phyloP scores from a whole-genome alignment of 64 coral and sea anemone genomes.

The Porites lutea region DNA sequence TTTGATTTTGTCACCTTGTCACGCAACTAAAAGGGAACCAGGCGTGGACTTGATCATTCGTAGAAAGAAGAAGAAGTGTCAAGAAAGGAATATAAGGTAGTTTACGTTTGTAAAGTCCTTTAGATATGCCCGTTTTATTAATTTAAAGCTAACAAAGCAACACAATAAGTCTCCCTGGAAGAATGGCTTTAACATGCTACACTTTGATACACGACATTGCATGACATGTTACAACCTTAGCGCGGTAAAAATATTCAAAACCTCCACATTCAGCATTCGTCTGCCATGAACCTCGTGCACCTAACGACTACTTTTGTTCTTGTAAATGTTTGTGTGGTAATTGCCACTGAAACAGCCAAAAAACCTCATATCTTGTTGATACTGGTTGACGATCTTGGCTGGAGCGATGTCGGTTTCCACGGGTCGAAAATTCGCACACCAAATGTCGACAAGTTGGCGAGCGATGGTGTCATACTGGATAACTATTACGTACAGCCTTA shows the following conservation, averaged over 20 bases:
- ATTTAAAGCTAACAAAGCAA: no score
- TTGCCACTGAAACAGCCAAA: background rate
- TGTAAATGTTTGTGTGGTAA: background rate
- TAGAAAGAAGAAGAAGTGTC: no score
- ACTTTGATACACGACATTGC: no score
- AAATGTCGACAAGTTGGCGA: constrained; percentile 30
- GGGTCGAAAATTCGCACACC: constrained; percentile 35
- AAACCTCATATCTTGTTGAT: constrained; percentile 47
- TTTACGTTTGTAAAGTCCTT: no score
- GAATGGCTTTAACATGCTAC: no score
- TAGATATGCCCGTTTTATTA: no score
- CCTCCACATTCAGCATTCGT: no score
- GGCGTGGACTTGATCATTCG: background rate
- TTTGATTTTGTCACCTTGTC: background rate
- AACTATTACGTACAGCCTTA: constrained; percentile 52
- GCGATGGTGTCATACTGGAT: constrained; percentile 15
- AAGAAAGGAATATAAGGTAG: no score
- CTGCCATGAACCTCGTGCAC: background rate
- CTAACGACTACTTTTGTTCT: background rate
- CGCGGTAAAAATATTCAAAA: no score
- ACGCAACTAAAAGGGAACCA: background rate
- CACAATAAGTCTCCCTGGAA: no score
- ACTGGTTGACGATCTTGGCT: constrained; percentile 52
- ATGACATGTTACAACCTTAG: no score
- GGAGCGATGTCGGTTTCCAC: constrained; percentile 60